These are phyloP conservation scores for Ptychoptera contaminata DNA, from an alignment of 2,888 invertebrate species.

Conservation along the genomic window DNA sequence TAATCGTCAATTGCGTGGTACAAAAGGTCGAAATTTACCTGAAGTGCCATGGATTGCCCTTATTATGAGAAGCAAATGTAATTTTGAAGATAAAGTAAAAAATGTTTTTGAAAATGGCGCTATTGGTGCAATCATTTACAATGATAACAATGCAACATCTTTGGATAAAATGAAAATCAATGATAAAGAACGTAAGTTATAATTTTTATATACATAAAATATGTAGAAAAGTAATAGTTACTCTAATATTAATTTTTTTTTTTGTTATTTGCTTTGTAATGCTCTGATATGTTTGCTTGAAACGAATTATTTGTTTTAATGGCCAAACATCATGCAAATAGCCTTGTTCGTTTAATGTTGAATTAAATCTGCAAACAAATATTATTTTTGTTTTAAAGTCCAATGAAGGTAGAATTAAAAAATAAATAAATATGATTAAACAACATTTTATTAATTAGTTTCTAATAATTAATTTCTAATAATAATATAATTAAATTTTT, in stretches of 20 bases:
- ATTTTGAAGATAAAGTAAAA: slow-evolving; percentile 67
- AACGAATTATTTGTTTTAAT: slow-evolving; percentile 3
- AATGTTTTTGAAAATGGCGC: slow-evolving; percentile 61
- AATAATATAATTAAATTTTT: too few relatives aligned
- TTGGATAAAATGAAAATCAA: slow-evolving; percentile 65
- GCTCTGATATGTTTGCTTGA: neutral
- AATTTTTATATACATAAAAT: too few relatives aligned
- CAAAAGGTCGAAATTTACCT: slow-evolving; percentile 32
- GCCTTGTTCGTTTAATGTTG: too few relatives aligned
- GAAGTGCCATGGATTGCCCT: slow-evolving; percentile 64
- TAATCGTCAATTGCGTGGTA: slow-evolving; percentile 38
- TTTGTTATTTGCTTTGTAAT: neutral
- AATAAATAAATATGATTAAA: too few relatives aligned
- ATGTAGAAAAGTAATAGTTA: too few relatives aligned
- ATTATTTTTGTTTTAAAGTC: too few relatives aligned
- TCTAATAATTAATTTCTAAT: too few relatives aligned
- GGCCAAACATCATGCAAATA: neutral
- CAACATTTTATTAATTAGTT: too few relatives aligned
- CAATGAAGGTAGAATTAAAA: too few relatives aligned
- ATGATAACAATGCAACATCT: slow-evolving; percentile 49
- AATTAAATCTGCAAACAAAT: too few relatives aligned
- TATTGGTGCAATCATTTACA: slow-evolving; percentile 66
- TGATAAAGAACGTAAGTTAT: slow-evolving; percentile 51
- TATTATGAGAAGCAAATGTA: slow-evolving; percentile 62
- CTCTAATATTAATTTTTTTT: too few relatives aligned